A percentile compares a stretch with the other conserved stretches of the same genome.
Evolutionary conservation across 2,888 invertebrate species (phyloP).

Genomic region (Liodrosophila aerea): DNA sequence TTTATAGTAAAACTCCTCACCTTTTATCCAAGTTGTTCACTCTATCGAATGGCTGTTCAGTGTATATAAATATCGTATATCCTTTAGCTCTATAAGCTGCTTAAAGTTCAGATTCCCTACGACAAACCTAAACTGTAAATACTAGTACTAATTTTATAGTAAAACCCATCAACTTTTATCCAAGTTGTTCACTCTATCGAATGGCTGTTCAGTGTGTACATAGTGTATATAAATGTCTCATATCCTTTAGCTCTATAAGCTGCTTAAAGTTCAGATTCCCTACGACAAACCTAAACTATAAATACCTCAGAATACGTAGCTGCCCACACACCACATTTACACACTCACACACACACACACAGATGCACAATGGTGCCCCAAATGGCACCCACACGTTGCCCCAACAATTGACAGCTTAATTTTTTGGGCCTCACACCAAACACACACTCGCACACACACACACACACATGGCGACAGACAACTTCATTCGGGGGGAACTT

Average conservation of each 20-base stretch:
- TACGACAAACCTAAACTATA: slow-evolving; percentile 31
- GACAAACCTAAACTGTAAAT: slow-evolving; percentile 41
- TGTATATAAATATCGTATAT: too few species aligned
- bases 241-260: too few species aligned
- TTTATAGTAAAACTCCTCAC: too few species aligned
- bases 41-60: too few species aligned
- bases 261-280: slow-evolving; percentile 1
- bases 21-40: too few species aligned
- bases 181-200: too few species aligned
- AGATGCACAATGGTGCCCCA: slow-evolving; percentile 45
- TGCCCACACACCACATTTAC: not conserved
- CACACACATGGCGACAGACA: slow-evolving; percentile 16
- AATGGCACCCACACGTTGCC: slow-evolving; percentile 64
- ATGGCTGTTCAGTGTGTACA: too few species aligned
- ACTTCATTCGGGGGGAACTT: slow-evolving; percentile 29
- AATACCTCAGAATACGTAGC: slow-evolving; percentile 15
- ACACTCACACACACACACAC: slow-evolving; percentile 2
- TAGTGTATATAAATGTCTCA: too few species aligned
- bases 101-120: slow-evolving; percentile 8
- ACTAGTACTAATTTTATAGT: too few species aligned
- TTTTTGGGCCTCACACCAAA: slow-evolving; percentile 50
- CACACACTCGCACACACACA: too few species aligned
- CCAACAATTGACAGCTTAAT: slow-evolving; percentile 72
- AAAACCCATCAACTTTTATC: too few species aligned
- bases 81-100: too few species aligned